These are phyloP conservation scores for Lagodon rhomboides DNA, from an alignment of 2,797 vertebrate genomes.

Conservation along the genomic window DNA sequence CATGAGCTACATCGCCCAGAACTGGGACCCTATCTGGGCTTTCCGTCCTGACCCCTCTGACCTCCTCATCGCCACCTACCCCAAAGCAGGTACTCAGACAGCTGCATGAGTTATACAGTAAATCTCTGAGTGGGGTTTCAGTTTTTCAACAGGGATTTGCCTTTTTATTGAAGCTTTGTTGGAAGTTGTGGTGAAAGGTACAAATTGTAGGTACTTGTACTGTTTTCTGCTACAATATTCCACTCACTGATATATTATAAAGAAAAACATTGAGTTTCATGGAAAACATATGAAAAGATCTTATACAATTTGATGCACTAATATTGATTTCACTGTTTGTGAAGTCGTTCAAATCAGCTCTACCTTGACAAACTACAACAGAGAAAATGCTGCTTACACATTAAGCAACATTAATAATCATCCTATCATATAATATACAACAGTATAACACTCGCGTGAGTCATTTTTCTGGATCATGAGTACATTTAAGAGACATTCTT, in stretches of 20 bases:
- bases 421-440: not conserved
- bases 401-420: not conserved
- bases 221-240: no score
- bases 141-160: no score
- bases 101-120: not conserved
- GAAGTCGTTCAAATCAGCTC: not conserved
- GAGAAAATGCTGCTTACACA: not conserved
- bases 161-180: not conserved
- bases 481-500: no score
- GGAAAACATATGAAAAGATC: no score
- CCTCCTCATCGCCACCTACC: constrained; percentile 89
- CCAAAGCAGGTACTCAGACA: constrained; percentile 87
- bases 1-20: constrained; percentile 82
- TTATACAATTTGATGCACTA: not conserved
- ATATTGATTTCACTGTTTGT: not conserved
- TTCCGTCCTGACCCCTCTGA: constrained; percentile 87
- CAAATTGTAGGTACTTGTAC: no score
- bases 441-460: no score
- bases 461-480: no score
- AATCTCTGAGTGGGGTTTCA: no score
- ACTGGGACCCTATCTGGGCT: constrained; percentile 81
- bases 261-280: no score
- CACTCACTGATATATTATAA: no score
- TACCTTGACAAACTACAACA: not conserved
- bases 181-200: no score